phyloP scores from a whole-genome alignment of 2,888 invertebrate species.

The Hemithea aestivaria region DNA sequence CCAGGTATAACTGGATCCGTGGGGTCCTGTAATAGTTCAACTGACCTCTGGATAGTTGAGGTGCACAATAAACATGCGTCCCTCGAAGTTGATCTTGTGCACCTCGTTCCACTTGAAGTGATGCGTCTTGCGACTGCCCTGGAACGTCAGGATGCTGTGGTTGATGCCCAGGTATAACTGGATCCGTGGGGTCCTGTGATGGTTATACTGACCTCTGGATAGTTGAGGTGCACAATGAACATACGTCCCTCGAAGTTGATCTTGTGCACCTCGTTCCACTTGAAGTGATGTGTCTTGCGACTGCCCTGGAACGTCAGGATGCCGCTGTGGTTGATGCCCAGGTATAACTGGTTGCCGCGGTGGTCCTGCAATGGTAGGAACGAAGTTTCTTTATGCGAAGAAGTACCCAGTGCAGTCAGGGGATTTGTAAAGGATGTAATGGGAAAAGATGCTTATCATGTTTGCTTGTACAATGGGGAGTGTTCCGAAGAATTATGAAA shows the following conservation, averaged over 20 bases:
- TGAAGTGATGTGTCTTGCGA: conserved; percentile 95
- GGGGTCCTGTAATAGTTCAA: conserved; percentile 85
- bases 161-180: conserved; percentile 97
- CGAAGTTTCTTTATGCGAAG: neutral
- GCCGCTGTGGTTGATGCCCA: conserved; percentile 97
- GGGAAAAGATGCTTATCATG: no score
- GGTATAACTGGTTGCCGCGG: conserved; percentile 92
- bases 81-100: conserved; percentile 97
- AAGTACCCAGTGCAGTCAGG: no score
- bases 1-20: conserved; percentile 95
- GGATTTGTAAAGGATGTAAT: no score
- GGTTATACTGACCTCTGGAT: conserved; percentile 88
- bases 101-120: conserved; percentile 98
- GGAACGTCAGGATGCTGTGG: conserved; percentile 95
- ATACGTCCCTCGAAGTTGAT: conserved; percentile 98
- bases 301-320: conserved; percentile 97
- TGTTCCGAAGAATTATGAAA: no score
- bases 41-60: conserved; percentile 94
- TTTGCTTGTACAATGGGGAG: no score
- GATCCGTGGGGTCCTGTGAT: conserved; percentile 89
- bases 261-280: conserved; percentile 97
- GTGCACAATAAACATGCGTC: conserved; percentile 98
- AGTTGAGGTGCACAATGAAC: conserved; percentile 96
- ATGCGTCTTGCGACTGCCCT: conserved; percentile 94
- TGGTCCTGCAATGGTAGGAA: conserved; percentile 85